phyloP scores from a whole-genome alignment of 2,113 vertebrate genomes.

The Leptobrachium leishanense region DNA sequence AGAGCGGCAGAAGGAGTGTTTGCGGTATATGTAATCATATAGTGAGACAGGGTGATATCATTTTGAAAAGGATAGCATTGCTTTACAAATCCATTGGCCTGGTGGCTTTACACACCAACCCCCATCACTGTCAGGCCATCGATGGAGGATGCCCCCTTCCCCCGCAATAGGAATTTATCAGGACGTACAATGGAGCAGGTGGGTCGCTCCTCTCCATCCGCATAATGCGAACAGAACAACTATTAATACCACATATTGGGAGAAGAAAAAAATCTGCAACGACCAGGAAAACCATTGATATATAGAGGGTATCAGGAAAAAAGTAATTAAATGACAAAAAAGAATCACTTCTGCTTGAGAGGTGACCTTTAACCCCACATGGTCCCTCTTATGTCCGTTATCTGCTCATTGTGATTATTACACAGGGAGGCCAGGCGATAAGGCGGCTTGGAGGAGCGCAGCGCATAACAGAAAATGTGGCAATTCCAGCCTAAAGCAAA shows the following conservation, averaged over 20 bases:
- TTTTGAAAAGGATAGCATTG: too few relatives aligned
- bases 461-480: too few relatives aligned
- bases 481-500: too few relatives aligned
- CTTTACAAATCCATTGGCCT: too few relatives aligned
- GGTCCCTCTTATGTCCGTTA: neutral
- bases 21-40: too few relatives aligned
- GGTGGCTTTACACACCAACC: too few relatives aligned
- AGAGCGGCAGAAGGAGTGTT: too few relatives aligned
- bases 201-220: neutral
- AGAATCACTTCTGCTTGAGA: neutral
- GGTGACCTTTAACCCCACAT: conserved; percentile 14
- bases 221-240: neutral
- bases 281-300: neutral
- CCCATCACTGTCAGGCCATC: too few relatives aligned
- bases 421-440: neutral
- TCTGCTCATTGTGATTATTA: neutral
- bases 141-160: too few relatives aligned
- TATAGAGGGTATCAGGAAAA: neutral
- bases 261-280: neutral
- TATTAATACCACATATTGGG: neutral
- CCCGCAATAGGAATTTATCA: too few relatives aligned
- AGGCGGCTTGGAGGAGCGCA: neutral
- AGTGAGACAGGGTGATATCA: too few relatives aligned
- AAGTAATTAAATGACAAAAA: neutral
- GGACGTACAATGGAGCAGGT: too few relatives aligned